phyloP scores from a whole-genome alignment of 2,888 invertebrate species.

The Mechanitis messenoides region DNA sequence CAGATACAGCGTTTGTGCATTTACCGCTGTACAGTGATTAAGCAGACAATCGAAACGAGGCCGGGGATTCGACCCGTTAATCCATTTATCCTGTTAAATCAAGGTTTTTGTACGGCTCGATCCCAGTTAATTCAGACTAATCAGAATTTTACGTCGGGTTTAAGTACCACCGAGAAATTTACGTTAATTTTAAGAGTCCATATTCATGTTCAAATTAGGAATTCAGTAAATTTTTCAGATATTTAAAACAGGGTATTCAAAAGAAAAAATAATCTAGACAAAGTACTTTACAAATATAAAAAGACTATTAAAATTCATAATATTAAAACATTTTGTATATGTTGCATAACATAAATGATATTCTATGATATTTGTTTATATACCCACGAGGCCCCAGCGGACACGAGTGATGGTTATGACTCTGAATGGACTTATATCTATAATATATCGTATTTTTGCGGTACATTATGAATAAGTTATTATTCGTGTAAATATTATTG shows the following conservation, averaged over 20 bases:
- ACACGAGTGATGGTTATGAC: too few species aligned
- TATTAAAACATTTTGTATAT: too few species aligned
- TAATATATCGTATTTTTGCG: too few species aligned
- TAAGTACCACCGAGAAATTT: background rate
- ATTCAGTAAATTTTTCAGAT: background rate
- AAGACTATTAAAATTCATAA: too few species aligned
- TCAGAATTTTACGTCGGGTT: slow-evolving; percentile 11
- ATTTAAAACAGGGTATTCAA: background rate
- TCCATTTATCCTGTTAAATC: slow-evolving; percentile 55
- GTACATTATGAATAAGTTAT: too few species aligned
- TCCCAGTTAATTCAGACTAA: slow-evolving; percentile 18
- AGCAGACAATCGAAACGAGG: slow-evolving; percentile 44
- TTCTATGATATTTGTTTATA: too few species aligned
- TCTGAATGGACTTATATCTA: too few species aligned
- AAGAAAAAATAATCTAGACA: too few species aligned
- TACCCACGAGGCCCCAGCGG: too few species aligned
- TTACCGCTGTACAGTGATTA: slow-evolving; percentile 47
- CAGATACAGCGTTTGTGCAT: slow-evolving; percentile 61
- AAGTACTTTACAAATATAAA: too few species aligned
- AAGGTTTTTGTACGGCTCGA: slow-evolving; percentile 15
- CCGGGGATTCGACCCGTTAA: slow-evolving; percentile 46
- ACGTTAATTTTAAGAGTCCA: slow-evolving; percentile 5
- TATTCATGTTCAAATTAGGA: background rate
- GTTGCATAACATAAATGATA: too few species aligned
- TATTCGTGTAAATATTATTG: too few species aligned